Conservation (phyloP, 53 echinoderm and acorn worm genomes). For the Arbacia lixula region DNA sequence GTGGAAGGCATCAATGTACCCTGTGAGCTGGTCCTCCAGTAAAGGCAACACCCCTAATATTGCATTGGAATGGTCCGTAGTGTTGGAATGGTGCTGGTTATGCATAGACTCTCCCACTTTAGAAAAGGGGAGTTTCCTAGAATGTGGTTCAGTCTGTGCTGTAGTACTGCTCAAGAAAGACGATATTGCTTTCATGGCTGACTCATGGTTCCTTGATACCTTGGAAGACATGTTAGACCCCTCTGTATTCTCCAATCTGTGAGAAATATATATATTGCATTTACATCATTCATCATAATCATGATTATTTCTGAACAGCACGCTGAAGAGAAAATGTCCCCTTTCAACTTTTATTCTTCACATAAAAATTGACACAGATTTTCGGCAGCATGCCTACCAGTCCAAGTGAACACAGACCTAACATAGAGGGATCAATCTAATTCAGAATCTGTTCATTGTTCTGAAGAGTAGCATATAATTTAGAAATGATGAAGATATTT, state of each 20-base stretch:
- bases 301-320: no score
- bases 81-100: neutral
- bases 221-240: neutral
- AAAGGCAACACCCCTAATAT: slow-evolving; percentile 71
- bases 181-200: slow-evolving; percentile 48
- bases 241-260: neutral
- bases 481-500: no score
- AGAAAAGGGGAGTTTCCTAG: slow-evolving; percentile 16
- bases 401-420: no score
- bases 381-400: no score
- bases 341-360: no score
- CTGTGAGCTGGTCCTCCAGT: slow-evolving; percentile 70
- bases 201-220: neutral
- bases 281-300: no score
- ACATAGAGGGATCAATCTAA: no score
- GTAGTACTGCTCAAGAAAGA: slow-evolving; percentile 1
- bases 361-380: no score
- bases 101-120: neutral
- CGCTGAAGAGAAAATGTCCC: no score
- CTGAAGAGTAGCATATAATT: no score
- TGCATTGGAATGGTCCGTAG: slow-evolving; percentile 32
- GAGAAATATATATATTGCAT: no score
- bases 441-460: no score
- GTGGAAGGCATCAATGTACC: slow-evolving; percentile 62
- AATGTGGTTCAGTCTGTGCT: neutral